Percentiles rank a stretch among this genome's conserved stretches.
phyloP scores from a whole-genome alignment of 2,113 vertebrate genomes.

The Numenius arquata region DNA sequence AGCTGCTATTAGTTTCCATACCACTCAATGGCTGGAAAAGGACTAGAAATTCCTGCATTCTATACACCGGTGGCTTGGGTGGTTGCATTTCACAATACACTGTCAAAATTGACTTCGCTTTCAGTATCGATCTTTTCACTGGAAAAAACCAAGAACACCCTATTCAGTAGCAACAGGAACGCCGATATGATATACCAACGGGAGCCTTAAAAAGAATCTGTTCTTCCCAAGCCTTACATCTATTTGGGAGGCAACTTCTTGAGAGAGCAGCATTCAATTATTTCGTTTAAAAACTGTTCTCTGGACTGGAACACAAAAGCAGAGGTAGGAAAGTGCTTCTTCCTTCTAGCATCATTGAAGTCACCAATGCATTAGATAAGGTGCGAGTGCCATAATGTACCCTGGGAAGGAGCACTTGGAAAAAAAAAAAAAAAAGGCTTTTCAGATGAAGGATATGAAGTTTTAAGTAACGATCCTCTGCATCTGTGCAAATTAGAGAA shows the following conservation, averaged over 20 bases:
- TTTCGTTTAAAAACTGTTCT: neutral
- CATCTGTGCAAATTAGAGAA: neutral
- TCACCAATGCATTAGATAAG: neutral
- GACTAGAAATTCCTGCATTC: neutral
- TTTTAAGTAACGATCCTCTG: neutral
- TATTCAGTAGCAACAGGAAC: neutral
- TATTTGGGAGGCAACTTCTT: neutral
- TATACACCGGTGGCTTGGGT: neutral
- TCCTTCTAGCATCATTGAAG: neutral
- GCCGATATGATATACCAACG: neutral
- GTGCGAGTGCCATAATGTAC: neutral
- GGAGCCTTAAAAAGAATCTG: neutral
- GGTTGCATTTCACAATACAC: neutral
- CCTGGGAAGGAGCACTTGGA: neutral
- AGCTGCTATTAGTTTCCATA: neutral
- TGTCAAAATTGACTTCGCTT: neutral
- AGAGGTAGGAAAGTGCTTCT: neutral
- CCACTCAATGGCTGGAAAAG: neutral
- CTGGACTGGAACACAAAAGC: neutral
- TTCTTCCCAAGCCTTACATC: neutral
- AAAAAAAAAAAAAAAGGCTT: neutral
- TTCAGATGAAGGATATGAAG: neutral
- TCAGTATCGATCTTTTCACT: rapidly evolving
- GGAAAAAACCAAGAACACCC: neutral
- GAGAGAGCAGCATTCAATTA: neutral